Evolutionary conservation across 2,113 vertebrate genomes (phyloP), one percentile per base, ranked within the genome.

Genomic region (Elachura formosa): DNA sequence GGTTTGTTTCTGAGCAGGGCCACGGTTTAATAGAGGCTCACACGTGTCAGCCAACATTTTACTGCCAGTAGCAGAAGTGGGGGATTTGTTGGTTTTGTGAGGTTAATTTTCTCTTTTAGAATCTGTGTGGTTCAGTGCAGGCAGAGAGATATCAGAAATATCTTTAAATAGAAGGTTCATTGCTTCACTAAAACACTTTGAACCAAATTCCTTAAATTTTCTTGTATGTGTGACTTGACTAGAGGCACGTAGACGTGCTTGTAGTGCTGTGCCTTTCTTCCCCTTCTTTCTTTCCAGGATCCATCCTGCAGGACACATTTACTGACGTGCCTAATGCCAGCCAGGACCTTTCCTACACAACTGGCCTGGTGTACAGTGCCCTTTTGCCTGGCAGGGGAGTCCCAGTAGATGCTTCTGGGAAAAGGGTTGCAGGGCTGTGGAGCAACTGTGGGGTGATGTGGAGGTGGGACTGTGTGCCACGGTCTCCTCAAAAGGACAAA

Each of bases 151-250:
- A 43, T 3, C 88, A 76, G 48, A 58, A 62, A n/a, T 8, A 23
- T 49, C 92, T 62, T 77, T 5, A 85, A 80, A 66, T 1, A 66
- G 82, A 58, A 56, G 14, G 46, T 13, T 90, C 38, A 33, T 33
- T 63, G 73, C 58, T 78, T 45, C 75, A 18, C 9, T 43, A 12
- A 72, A 61, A 14, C 43, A 8, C 9, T 66, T 79, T 14, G 11
- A 71, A 66, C 21, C 38, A 21, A 55, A 80, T 90, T 46, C 4
- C 1, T 67, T 41, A 21, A 2, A 6, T 76, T 84, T 84, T 92
- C 33, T 28, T 11, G 14, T 18, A 4, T 1, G 3, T 21, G 9
- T 10, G 8, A 25, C 26, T 1, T 0, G 23, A 21, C 3, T 9
- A 43, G 38, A 73, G 51, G 55, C 72, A 43, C 2, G 16, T 25